Conservation (phyloP, 2,113 vertebrate species). For the Lampris megalopsis region DNA sequence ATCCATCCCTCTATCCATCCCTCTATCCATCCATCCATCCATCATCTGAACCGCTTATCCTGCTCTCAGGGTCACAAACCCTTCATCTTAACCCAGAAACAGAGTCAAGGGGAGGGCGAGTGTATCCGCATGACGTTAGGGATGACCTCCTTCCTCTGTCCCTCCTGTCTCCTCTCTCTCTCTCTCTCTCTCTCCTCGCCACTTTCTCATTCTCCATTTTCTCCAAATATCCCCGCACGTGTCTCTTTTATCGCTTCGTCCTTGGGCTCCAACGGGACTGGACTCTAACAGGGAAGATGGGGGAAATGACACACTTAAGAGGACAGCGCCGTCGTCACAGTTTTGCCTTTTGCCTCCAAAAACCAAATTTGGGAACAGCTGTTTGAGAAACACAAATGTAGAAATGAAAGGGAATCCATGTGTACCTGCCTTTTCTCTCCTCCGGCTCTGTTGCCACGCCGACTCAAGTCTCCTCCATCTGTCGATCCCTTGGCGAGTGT, state of each 20-base stretch:
- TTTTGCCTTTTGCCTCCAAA: not conserved
- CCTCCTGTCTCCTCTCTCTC: not conserved
- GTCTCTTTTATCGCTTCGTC: constrained; percentile 35
- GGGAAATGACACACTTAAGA: constrained; percentile 28
- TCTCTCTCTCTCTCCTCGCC: not conserved
- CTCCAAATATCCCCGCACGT: constrained; percentile 53
- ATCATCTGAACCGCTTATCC: too few species aligned
- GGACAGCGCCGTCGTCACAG: constrained; percentile 28
- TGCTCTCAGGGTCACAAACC: not conserved
- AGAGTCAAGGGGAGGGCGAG: constrained; percentile 6
- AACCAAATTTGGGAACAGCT: not conserved
- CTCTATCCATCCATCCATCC: too few species aligned
- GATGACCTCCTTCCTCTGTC: constrained; percentile 18
- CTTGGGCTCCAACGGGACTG: constrained; percentile 43
- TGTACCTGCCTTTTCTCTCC: not conserved
- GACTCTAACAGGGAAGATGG: constrained; percentile 34
- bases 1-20: too few species aligned
- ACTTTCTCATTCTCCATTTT: constrained; percentile 19
- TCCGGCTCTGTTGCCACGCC: not conserved
- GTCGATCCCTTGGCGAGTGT: constrained; percentile 33
- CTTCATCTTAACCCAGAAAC: constrained; percentile 44
- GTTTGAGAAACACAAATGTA: not conserved
- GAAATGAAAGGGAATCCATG: constrained; percentile 17
- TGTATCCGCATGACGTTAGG: constrained; percentile 11
- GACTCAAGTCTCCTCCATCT: not conserved